Evolutionary conservation across 2,797 vertebrate species (phyloP).

Genomic region (Anguilla obscura): DNA sequence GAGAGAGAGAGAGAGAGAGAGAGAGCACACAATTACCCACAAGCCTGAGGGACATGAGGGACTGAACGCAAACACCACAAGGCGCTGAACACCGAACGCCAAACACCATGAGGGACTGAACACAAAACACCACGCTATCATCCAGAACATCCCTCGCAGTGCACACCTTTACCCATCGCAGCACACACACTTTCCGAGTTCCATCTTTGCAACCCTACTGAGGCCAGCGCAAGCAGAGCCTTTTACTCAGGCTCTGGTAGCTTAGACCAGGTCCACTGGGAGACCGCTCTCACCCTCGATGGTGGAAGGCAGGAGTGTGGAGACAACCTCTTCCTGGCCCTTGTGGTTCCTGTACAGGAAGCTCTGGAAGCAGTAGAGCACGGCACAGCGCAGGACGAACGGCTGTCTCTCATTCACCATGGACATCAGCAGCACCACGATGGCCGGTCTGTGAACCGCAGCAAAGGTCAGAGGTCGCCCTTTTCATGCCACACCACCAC

Average conservation of each 20-base stretch:
- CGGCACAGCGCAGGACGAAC: conserved; percentile 93
- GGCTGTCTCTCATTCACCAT: conserved; percentile 98
- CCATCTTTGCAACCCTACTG: not conserved
- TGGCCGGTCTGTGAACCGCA: conserved; percentile 80
- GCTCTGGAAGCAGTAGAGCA: conserved; percentile 98
- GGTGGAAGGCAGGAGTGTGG: conserved; percentile 93
- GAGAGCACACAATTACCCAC: not conserved
- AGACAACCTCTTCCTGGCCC: conserved; percentile 94
- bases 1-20: not conserved
- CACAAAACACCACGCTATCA: too few relatives aligned
- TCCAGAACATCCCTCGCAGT: not conserved
- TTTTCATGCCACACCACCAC: not conserved
- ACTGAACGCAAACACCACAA: too few relatives aligned
- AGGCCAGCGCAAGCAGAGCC: too few relatives aligned
- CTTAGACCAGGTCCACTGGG: not conserved
- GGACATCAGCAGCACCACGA: conserved; percentile 97
- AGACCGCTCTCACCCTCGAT: conserved; percentile 83
- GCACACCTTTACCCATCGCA: too few relatives aligned
- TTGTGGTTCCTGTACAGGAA: conserved; percentile 97
- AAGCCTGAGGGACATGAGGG: not conserved
- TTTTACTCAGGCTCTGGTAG: too few relatives aligned
- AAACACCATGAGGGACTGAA: too few relatives aligned
- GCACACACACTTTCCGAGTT: not conserved
- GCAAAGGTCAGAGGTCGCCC: not conserved
- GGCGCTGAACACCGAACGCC: too few relatives aligned